phyloP scores from a whole-genome alignment of 2,113 vertebrate genomes.

The Noctilio leporinus region DNA sequence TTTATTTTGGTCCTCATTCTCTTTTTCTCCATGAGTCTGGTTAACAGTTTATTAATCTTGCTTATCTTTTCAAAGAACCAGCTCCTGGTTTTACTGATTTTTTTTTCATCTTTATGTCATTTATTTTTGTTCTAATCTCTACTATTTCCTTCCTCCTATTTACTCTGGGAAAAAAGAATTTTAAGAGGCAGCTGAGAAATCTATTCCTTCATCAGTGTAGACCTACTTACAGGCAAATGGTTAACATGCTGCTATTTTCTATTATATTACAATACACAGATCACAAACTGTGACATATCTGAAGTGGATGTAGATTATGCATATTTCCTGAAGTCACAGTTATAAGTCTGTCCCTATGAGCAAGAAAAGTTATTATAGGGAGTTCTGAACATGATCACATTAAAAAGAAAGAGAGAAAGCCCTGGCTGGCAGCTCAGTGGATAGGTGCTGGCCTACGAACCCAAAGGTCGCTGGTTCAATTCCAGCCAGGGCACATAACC shows the following conservation, averaged over 20 bases:
- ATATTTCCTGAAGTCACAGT: not conserved
- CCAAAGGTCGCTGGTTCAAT: too few relatives aligned
- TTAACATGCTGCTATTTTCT: not conserved
- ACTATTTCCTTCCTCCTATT: not conserved
- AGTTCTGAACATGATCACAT: not conserved
- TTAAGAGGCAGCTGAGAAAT: not conserved
- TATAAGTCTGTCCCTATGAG: not conserved
- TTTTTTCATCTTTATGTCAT: not conserved
- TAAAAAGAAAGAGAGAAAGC: not conserved
- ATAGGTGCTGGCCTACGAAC: too few relatives aligned
- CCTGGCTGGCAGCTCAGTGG: too few relatives aligned
- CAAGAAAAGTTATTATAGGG: not conserved
- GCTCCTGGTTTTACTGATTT: not conserved
- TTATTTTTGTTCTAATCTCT: not conserved
- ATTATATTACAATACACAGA: not conserved
- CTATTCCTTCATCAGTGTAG: not conserved
- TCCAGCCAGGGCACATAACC: too few relatives aligned
- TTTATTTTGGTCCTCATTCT: not conserved
- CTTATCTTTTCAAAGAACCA: not conserved
- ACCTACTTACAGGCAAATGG: not conserved
- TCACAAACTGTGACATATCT: not conserved
- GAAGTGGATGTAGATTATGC: not conserved
- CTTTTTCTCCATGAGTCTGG: not conserved
- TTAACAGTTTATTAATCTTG: not conserved
- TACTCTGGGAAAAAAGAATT: not conserved